Percentiles rank a stretch among this genome's conserved stretches.
Conservation (phyloP, 2,113 vertebrate species). For the Menidia beryllina region DNA sequence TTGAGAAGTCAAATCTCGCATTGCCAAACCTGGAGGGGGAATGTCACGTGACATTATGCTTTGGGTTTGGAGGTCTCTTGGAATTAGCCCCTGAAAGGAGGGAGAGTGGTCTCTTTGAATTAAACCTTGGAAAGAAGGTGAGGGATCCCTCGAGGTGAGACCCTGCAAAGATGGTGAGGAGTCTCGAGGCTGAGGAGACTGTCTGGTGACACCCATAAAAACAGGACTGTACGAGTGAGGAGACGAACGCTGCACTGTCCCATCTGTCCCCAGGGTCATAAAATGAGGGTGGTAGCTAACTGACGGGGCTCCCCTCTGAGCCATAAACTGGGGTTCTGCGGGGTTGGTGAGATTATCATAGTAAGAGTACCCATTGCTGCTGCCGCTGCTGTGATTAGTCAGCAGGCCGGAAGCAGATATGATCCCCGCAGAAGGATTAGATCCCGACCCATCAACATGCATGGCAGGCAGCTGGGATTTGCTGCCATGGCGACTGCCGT, state of each 20-base stretch:
- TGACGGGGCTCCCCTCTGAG: conserved; percentile 79
- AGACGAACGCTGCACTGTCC: conserved; percentile 73
- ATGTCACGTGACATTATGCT: conserved; percentile 50
- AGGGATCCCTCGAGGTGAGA: conserved; percentile 63
- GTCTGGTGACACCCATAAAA: conserved; percentile 75
- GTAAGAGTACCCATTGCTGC: conserved; percentile 88
- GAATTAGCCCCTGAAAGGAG: conserved; percentile 56
- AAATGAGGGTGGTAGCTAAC: conserved; percentile 87
- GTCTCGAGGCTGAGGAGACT: conserved; percentile 82
- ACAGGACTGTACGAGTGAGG: conserved; percentile 89
- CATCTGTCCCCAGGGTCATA: conserved; percentile 84
- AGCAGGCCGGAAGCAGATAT: conserved; percentile 83
- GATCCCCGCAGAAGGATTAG: conserved; percentile 58
- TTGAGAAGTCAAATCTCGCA: conserved; percentile 50
- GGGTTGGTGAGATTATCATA: conserved; percentile 91
- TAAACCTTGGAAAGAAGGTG: conserved; percentile 66
- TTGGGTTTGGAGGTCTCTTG: conserved; percentile 59
- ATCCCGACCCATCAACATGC: conserved; percentile 76
- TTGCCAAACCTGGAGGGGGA: conserved; percentile 37
- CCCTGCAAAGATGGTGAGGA: conserved; percentile 69
- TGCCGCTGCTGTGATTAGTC: conserved; percentile 88
- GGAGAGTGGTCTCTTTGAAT: conserved; percentile 68
- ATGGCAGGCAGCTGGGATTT: conserved; percentile 84
- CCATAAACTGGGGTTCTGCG: conserved; percentile 73
- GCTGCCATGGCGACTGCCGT: conserved; percentile 83